A percentile compares a stretch with the other conserved stretches of the same genome.
These are phyloP conservation scores for Cercopithecus mona DNA, from an alignment of 2,113 vertebrate species.

Conservation along the genomic window DNA sequence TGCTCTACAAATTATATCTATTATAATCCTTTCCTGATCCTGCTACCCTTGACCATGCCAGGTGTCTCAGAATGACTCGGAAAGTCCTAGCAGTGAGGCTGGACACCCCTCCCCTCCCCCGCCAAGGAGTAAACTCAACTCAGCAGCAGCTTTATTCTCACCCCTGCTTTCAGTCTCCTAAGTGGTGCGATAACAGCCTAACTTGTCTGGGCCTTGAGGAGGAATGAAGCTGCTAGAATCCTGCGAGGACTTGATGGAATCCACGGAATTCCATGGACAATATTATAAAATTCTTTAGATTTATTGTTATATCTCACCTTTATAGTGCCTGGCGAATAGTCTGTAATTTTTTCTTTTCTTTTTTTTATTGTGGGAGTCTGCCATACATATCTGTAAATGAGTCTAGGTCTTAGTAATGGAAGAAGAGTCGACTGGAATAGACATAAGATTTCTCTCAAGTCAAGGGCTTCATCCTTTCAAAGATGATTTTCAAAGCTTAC, in stretches of 20 bases:
- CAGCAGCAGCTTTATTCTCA: neutral
- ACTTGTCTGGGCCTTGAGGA: neutral
- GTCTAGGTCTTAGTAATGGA: neutral
- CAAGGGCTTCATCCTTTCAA: neutral
- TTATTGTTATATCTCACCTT: neutral
- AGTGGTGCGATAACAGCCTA: neutral
- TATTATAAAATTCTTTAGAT: neutral
- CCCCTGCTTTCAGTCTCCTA: neutral
- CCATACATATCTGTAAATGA: neutral
- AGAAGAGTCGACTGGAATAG: neutral
- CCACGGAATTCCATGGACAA: neutral
- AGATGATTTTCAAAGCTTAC: neutral
- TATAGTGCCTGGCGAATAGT: neutral
- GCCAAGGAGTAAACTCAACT: neutral
- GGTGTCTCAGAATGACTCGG: neutral
- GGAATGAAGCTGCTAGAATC: neutral
- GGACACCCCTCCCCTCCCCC: accelerated
- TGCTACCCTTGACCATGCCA: neutral
- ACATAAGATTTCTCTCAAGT: neutral
- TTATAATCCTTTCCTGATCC: neutral
- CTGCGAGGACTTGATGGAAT: neutral
- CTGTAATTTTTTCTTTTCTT: neutral
- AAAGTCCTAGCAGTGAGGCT: neutral
- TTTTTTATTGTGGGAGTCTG: neutral
- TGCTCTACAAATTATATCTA: neutral